Evolutionary conservation across 2,797 vertebrate species (phyloP).

Genomic region (Podarcis siculus): DNA sequence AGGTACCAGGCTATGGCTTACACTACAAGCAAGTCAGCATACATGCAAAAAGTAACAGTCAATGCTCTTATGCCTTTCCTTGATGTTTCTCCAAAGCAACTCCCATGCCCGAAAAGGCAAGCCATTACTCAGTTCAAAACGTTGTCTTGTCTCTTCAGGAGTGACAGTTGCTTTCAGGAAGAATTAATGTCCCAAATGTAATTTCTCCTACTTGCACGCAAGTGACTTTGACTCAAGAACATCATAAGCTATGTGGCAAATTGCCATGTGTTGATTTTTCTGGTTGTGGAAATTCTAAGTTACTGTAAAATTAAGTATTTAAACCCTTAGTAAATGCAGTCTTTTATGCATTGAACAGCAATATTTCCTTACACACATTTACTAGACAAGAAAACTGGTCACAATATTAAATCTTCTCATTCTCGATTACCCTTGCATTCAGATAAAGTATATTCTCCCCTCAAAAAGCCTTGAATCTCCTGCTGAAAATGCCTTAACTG

Average conservation of each 20-base stretch:
- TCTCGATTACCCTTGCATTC: constrained; percentile 31
- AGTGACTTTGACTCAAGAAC: neutral
- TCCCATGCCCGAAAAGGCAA: neutral
- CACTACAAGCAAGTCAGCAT: neutral
- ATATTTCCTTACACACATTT: constrained; percentile 23
- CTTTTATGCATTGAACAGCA: neutral
- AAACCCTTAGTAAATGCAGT: neutral
- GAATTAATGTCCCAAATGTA: neutral
- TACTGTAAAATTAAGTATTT: constrained; percentile 27
- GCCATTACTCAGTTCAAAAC: neutral
- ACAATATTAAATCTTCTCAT: constrained; percentile 39
- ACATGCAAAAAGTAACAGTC: neutral
- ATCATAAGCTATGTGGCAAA: neutral
- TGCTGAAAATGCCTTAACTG: constrained; percentile 78
- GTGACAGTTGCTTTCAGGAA: neutral
- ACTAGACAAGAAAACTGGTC: neutral
- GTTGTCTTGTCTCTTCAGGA: neutral
- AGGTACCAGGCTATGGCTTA: neutral
- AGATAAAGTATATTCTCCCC: constrained; percentile 8
- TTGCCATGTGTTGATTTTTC: neutral
- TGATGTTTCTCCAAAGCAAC: neutral
- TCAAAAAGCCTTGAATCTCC: constrained; percentile 66
- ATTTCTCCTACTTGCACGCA: neutral
- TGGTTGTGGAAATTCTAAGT: neutral
- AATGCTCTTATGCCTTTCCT: neutral